A percentile compares a stretch with the other conserved stretches of the same genome.
Evolutionary conservation across 2,797 vertebrate species (phyloP).

Genomic region (Spea hammondii): DNA sequence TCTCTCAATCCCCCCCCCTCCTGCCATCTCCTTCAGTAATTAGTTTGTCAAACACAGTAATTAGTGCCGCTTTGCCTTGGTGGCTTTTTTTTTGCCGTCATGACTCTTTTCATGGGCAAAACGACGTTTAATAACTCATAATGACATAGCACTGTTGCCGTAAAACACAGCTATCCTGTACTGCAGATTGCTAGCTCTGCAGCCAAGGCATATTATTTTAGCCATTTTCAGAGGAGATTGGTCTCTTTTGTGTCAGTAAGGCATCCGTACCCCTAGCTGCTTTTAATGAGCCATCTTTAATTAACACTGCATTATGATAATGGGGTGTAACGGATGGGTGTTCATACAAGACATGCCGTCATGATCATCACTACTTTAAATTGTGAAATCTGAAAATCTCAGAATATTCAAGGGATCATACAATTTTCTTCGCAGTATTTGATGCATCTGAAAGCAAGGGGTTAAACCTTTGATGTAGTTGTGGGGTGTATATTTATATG

Average conservation of each 20-base stretch:
- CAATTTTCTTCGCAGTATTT: no score
- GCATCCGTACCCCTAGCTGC: no score
- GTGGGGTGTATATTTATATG: neutral
- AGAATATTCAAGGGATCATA: no score
- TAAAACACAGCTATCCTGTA: slow-evolving; percentile 5
- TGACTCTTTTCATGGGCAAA: slow-evolving; percentile 51
- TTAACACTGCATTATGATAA: no score
- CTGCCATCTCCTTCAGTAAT: slow-evolving; percentile 42
- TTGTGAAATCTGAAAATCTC: no score
- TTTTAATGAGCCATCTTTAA: no score
- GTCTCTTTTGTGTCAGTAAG: neutral
- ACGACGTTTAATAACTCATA: slow-evolving; percentile 48
- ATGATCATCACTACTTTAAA: no score
- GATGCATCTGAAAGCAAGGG: no score
- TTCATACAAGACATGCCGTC: no score
- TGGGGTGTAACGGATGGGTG: no score
- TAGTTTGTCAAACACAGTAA: slow-evolving; percentile 53
- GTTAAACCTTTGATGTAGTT: no score
- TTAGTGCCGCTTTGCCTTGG: slow-evolving; percentile 39
- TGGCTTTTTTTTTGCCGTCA: slow-evolving; percentile 36
- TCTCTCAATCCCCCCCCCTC: slow-evolving; percentile 17
- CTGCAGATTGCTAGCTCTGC: slow-evolving; percentile 27
- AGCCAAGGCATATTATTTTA: slow-evolving; percentile 8
- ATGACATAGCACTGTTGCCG: slow-evolving; percentile 27
- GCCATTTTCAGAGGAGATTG: no score